Evolutionary conservation across 2,797 vertebrate species (phyloP).

Genomic region (Gouania willdenowi): DNA sequence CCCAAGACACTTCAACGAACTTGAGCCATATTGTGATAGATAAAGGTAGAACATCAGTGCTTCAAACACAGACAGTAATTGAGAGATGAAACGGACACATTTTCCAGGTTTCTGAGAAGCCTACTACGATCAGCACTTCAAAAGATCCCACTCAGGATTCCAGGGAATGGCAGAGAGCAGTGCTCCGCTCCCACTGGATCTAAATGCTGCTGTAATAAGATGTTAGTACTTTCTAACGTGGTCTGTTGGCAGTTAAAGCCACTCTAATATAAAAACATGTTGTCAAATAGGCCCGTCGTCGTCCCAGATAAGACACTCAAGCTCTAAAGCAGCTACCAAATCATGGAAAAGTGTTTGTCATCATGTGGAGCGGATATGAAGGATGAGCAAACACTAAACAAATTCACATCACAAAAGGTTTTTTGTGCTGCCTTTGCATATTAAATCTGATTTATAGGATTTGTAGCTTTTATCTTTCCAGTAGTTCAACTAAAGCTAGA

Average conservation of each 20-base stretch:
- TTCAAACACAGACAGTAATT: slow-evolving; percentile 95
- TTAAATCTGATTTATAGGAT: background rate
- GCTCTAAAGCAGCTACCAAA: slow-evolving; percentile 4
- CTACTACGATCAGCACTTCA: slow-evolving; percentile 60
- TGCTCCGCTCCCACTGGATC: slow-evolving; percentile 42
- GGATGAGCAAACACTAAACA: slow-evolving; percentile 18
- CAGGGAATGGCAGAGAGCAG: slow-evolving; percentile 42
- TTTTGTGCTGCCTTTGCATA: background rate
- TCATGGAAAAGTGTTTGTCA: slow-evolving; percentile 25
- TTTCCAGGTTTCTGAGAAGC: slow-evolving; percentile 66
- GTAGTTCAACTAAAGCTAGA: background rate
- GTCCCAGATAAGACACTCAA: slow-evolving; percentile 14
- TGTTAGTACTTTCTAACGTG: slow-evolving; percentile 50
- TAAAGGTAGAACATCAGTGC: slow-evolving; percentile 86
- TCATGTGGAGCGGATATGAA: slow-evolving; percentile 12
- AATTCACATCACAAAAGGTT: slow-evolving; percentile 17
- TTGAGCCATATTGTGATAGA: slow-evolving; percentile 95
- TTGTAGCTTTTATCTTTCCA: slow-evolving; percentile 1
- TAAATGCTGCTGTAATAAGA: slow-evolving; percentile 50
- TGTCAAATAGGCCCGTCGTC: slow-evolving; percentile 39
- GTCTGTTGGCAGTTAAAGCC: slow-evolving; percentile 52
- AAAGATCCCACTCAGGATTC: slow-evolving; percentile 56
- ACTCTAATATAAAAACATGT: slow-evolving; percentile 47
- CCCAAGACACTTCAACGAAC: slow-evolving; percentile 86
- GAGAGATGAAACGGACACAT: slow-evolving; percentile 74